Percentiles rank a stretch among this genome's conserved stretches.
Conservation (phyloP, 2,113 vertebrate species). For the Nibea albiflora region DNA sequence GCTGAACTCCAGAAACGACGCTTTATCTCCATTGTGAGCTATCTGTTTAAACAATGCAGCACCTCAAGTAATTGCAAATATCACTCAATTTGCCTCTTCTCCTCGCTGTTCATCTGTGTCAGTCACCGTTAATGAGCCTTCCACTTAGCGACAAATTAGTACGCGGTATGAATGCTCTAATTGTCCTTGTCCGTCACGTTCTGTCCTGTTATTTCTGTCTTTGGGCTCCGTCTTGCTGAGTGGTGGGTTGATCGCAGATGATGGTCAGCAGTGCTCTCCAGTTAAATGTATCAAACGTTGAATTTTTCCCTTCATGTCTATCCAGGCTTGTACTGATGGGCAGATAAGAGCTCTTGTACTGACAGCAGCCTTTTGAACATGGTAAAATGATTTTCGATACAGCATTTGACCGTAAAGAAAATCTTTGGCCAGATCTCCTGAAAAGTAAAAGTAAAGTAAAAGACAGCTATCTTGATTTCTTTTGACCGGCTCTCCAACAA, state of each 20-base stretch:
- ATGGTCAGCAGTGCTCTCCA: neutral
- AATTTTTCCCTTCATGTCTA: neutral
- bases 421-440: neutral
- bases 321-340: constrained; percentile 4
- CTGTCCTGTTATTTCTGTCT: neutral
- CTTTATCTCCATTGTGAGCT: constrained; percentile 35
- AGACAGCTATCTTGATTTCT: neutral
- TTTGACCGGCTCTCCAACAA: neutral
- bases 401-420: neutral
- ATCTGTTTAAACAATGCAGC: constrained; percentile 33
- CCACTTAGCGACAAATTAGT: constrained; percentile 10
- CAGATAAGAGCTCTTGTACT: constrained; percentile 7
- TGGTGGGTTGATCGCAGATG: constrained; percentile 20
- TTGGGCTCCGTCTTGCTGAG: neutral
- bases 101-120: constrained; percentile 30
- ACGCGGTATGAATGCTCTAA: constrained; percentile 22
- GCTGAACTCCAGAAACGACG: constrained; percentile 58
- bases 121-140: constrained; percentile 42
- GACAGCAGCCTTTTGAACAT: constrained; percentile 39
- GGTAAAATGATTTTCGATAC: constrained; percentile 11
- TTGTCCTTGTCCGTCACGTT: constrained; percentile 50
- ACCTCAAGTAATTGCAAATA: constrained; percentile 40
- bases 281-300: constrained; percentile 37
- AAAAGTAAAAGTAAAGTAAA: neutral
- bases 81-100: constrained; percentile 26